These are phyloP conservation scores for Liasis olivaceus DNA, from an alignment of 2,797 vertebrate species.

Conservation along the genomic window DNA sequence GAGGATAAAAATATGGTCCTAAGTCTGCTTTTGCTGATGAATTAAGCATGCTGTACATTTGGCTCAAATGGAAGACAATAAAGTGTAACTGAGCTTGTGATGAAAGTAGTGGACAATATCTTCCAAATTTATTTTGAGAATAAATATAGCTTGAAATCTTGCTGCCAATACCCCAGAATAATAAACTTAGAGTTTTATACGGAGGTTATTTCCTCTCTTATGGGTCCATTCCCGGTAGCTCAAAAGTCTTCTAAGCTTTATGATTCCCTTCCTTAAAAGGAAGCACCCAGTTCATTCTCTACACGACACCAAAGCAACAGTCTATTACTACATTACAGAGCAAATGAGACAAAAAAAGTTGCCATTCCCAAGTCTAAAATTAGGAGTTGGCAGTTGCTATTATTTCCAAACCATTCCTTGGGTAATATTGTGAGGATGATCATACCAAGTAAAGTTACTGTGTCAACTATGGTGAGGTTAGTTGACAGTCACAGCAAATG, in stretches of 20 bases:
- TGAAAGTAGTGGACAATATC: not conserved
- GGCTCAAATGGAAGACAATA: not conserved
- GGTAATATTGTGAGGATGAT: not conserved
- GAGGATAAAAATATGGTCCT: not conserved
- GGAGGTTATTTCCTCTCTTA: not conserved
- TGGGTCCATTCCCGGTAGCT: not conserved
- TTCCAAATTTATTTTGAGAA: not conserved
- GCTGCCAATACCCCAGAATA: not conserved
- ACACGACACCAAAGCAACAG: no score
- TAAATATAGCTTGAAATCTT: not conserved
- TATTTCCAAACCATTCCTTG: not conserved
- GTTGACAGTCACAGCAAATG: not conserved
- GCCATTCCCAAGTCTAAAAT: not conserved
- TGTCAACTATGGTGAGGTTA: not conserved
- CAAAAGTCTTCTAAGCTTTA: not conserved
- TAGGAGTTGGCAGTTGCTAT: not conserved
- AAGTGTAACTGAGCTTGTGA: not conserved
- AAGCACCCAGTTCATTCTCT: not conserved
- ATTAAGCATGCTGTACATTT: not conserved
- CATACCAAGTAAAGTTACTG: not conserved
- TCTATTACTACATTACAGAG: not conserved
- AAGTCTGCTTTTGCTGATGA: not conserved
- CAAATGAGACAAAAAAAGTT: not conserved
- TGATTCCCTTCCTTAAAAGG: not conserved
- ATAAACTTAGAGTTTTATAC: not conserved